Evolutionary conservation across 2,797 vertebrate genomes (phyloP), one percentile per base, ranked within the genome.

Genomic region (Pygocentrus nattereri): DNA sequence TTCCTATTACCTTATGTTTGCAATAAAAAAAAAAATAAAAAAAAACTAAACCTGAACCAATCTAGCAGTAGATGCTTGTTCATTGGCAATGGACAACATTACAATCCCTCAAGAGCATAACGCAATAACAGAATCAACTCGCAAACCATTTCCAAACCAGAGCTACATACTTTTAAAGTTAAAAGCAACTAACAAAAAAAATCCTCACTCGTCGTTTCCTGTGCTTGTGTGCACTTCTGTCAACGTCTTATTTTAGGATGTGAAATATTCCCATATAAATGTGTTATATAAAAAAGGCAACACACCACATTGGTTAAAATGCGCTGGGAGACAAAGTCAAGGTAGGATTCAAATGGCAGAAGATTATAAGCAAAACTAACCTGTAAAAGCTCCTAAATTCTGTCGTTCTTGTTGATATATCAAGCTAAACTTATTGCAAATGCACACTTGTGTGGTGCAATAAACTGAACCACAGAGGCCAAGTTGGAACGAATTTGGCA

Each of bases 221-320:
- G 12, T 19, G 64, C 19, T 71, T 50, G 6, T 27, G 68, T 34
- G 25, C 11, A 18, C 44, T 50, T 71, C 41, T 50, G 23, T 50
- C 15, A 30, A 27, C 10, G 19, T 21, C 19, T 19, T 56, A 11
- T 23, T 47, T 25, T 38, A 19, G 31, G 6, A 50, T 30, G 25
- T 49, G 27, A 71, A 71, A 50, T 50, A 70, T 50, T 50, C 44
- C 5, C 30, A 50, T 49, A 71, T 11, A 71, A 52, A 71, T 12
- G 16, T 71, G 3, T 44, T 44, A 44, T 54, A 21, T 72, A 72
- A 21, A 41, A 49, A 49, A 23, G 16, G 38, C 65, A 15, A 59
- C 38, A 47, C 19, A 38, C 47, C 41, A 72, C 49, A 27, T 47
- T 23, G 4, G 31, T 38, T 65, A 72, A 41, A 72, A 54, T 72